These are phyloP conservation scores for Falcunculus frontatus DNA, from an alignment of 2,113 vertebrate genomes.

Conservation along the genomic window DNA sequence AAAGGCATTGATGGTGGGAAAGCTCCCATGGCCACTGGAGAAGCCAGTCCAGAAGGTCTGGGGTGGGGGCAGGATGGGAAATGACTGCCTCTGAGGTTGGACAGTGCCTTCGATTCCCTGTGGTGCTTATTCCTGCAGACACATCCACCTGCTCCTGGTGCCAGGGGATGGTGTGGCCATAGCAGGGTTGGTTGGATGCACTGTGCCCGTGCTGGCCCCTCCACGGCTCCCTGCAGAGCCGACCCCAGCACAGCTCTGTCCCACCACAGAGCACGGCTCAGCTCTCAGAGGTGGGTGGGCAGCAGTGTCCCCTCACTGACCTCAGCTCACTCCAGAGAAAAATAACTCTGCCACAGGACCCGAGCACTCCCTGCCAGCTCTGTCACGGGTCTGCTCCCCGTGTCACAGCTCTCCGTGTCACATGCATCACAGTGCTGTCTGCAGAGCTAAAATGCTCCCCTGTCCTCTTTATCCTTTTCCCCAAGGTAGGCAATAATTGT, in stretches of 20 bases:
- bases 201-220: rapidly evolving
- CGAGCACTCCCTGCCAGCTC: background rate
- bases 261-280: background rate
- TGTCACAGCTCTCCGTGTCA: background rate
- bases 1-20: background rate
- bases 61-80: background rate
- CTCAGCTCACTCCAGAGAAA: background rate
- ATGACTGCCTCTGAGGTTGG: background rate
- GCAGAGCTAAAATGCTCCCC: background rate
- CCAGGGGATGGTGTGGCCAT: background rate
- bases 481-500: background rate
- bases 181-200: background rate
- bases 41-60: background rate
- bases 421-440: background rate
- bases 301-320: background rate
- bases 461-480: background rate
- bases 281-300: background rate
- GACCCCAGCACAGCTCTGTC: background rate
- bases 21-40: background rate
- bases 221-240: background rate
- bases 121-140: background rate
- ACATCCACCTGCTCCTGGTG: background rate
- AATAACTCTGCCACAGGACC: background rate
- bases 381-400: rapidly evolving
- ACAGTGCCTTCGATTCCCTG: background rate